phyloP scores from a whole-genome alignment of 2,888 invertebrate species.

The Prionchulus punctatus region DNA sequence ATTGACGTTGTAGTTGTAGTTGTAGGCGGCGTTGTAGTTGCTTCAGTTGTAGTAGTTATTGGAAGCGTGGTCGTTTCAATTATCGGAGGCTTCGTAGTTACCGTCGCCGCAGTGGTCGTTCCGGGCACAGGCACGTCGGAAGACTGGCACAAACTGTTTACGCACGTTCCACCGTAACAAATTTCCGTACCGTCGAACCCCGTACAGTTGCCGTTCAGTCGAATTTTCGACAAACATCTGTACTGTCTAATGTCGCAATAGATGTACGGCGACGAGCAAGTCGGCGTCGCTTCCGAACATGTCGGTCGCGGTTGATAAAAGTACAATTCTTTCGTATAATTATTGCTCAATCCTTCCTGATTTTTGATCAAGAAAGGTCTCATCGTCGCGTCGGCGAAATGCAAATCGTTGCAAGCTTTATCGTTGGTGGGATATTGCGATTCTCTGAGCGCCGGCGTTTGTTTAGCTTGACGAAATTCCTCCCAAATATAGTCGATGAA shows the following conservation, averaged over 20 bases:
- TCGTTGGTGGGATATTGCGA: constrained; percentile 9
- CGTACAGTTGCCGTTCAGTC: constrained; percentile 21
- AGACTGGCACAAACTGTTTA: background rate
- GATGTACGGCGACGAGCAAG: constrained; percentile 13
- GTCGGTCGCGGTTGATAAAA: constrained; percentile 9
- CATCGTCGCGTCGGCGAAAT: constrained; percentile 7
- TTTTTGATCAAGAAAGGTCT: constrained; percentile 11
- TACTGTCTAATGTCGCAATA: constrained; percentile 20
- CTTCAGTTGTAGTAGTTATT: constrained; percentile 10
- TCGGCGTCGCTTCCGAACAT: constrained; percentile 5
- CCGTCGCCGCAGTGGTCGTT: background rate
- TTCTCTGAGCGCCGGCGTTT: constrained; percentile 11
- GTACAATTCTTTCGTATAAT: constrained; percentile 10
- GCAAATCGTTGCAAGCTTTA: constrained; percentile 7
- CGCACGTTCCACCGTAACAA: constrained; percentile 19
- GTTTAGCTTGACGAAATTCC: constrained; percentile 22
- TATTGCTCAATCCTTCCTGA: constrained; percentile 10
- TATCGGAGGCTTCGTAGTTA: background rate
- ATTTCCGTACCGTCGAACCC: constrained; percentile 20
- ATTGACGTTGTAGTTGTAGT: constrained; percentile 8
- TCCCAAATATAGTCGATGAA: constrained; percentile 34
- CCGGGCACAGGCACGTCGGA: no score
- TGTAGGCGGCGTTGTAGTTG: constrained; percentile 9
- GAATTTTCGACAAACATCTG: constrained; percentile 22
- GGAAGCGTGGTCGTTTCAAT: background rate